phyloP scores from a whole-genome alignment of 2,797 vertebrate genomes.

The Sebastes minor region DNA sequence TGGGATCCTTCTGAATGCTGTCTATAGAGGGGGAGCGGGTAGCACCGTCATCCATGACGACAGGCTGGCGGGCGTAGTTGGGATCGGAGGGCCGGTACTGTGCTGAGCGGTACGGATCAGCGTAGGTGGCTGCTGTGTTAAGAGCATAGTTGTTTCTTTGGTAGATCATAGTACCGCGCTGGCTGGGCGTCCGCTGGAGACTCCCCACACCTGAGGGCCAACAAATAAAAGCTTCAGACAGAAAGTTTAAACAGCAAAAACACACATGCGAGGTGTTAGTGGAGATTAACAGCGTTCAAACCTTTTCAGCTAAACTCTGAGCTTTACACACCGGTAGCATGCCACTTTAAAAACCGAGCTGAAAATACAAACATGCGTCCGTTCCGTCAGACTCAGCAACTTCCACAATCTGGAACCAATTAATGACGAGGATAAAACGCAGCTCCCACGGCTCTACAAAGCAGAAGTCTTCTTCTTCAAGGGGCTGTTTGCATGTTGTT shows the following conservation, averaged over 20 bases:
- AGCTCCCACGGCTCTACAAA: constrained; percentile 60
- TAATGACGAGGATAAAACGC: constrained; percentile 67
- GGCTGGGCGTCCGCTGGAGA: constrained; percentile 93
- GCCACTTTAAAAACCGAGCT: constrained; percentile 36
- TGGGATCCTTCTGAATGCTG: constrained; percentile 98
- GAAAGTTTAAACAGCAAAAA: background rate
- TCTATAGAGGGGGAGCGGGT: constrained; percentile 95
- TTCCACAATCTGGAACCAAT: constrained; percentile 74
- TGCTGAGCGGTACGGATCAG: constrained; percentile 88
- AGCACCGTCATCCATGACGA: constrained; percentile 86
- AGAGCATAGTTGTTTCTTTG: constrained; percentile 94
- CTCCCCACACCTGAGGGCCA: constrained; percentile 87
- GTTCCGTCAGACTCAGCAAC: constrained; percentile 58
- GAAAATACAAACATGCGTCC: constrained; percentile 72
- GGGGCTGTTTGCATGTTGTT: constrained; percentile 49
- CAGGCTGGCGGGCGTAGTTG: constrained; percentile 80
- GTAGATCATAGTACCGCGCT: constrained; percentile 94
- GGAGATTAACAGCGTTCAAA: constrained; percentile 40
- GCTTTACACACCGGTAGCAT: constrained; percentile 16
- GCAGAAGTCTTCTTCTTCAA: constrained; percentile 67
- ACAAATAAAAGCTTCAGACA: constrained; percentile 1
- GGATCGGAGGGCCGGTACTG: constrained; percentile 88
- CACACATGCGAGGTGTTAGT: background rate
- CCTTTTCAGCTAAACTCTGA: constrained; percentile 32
- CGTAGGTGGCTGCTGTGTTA: constrained; percentile 87